Evolutionary conservation across 2,888 invertebrate species (phyloP).

Genomic region (Apamea anceps): DNA sequence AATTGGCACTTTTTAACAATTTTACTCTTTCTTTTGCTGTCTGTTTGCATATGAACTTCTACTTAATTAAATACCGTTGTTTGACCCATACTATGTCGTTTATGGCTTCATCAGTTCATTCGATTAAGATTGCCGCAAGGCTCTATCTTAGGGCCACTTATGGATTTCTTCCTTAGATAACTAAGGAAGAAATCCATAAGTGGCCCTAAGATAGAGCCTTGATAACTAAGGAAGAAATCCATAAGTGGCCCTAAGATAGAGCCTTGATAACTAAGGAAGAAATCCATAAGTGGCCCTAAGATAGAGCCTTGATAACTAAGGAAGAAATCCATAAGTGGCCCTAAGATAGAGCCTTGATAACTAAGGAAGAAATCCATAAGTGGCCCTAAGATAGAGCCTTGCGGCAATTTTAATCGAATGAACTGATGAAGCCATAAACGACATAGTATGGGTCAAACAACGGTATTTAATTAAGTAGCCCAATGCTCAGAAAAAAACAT

Average conservation of each 20-base stretch:
- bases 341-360: too few relatives aligned
- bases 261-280: too few relatives aligned
- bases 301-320: too few relatives aligned
- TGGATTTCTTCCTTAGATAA: background rate
- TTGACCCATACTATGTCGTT: background rate
- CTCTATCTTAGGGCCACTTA: conserved; percentile 5
- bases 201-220: too few relatives aligned
- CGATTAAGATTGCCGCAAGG: conserved; percentile 2
- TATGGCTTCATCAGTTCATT: background rate
- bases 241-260: too few relatives aligned
- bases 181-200: too few relatives aligned
- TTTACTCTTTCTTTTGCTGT: background rate
- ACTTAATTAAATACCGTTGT: background rate
- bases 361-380: background rate
- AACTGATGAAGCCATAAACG: background rate
- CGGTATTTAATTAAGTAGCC: background rate
- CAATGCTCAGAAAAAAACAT: too few relatives aligned
- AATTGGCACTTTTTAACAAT: background rate
- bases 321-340: too few relatives aligned
- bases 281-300: too few relatives aligned
- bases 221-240: too few relatives aligned
- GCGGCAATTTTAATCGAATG: background rate
- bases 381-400: conserved; percentile 15
- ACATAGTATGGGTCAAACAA: background rate
- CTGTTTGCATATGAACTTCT: background rate